These are phyloP conservation scores for Antechinus flavipes DNA, from an alignment of 2,113 vertebrate species.

Conservation along the genomic window DNA sequence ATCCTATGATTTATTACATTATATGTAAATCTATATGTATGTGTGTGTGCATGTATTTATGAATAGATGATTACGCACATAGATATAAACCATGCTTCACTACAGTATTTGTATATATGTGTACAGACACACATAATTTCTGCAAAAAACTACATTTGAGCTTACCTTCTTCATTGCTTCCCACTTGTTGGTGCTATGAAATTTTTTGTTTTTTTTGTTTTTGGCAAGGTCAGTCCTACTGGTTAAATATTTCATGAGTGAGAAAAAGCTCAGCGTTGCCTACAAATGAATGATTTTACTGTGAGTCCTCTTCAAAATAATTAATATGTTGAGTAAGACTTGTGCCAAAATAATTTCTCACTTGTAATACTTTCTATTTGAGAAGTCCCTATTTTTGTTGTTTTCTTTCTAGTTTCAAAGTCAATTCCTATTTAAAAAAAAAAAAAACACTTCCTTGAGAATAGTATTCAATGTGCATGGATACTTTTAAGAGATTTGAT, in stretches of 20 bases:
- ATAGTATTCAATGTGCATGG: not conserved
- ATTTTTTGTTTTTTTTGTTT: not conserved
- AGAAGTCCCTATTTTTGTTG: not conserved
- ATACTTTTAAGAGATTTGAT: not conserved
- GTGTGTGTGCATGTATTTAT: too few species aligned
- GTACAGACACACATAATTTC: not conserved
- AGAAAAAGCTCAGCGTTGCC: not conserved
- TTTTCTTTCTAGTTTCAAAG: too few species aligned
- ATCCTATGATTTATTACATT: not conserved
- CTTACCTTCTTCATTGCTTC: not conserved
- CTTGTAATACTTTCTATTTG: not conserved
- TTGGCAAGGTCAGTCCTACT: not conserved
- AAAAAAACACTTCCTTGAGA: not conserved
- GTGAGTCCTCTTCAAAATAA: not conserved
- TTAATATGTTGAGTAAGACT: not conserved
- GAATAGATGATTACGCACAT: too few species aligned
- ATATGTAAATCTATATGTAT: not conserved
- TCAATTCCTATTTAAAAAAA: not conserved
- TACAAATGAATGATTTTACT: not conserved
- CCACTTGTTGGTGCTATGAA: not conserved
- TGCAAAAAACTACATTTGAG: not conserved
- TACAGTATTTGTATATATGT: too few species aligned
- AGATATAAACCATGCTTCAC: too few species aligned
- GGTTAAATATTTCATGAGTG: not conserved
- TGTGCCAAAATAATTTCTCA: not conserved